phyloP scores from a whole-genome alignment of 2,888 invertebrate species.

The Drosophila anomalata region DNA sequence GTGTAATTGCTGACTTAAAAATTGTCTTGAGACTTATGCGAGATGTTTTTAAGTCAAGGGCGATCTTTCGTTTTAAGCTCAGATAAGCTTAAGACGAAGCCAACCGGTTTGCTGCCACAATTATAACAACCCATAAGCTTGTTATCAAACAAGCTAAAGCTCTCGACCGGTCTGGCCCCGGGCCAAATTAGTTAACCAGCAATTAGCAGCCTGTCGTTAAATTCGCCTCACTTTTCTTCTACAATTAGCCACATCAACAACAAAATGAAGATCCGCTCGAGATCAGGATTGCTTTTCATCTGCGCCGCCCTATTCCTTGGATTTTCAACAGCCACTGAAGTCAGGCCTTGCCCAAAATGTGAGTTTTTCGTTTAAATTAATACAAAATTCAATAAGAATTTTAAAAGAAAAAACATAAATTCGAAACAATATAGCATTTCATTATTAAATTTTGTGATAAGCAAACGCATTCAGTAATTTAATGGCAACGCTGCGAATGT shows the following conservation, averaged over 20 bases:
- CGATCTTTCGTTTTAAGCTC: slow-evolving; percentile 54
- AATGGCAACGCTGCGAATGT: background rate
- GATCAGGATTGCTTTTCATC: slow-evolving; percentile 51
- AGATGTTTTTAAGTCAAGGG: slow-evolving; percentile 62
- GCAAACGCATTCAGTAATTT: no score
- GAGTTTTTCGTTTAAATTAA: slow-evolving; percentile 36
- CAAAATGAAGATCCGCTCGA: slow-evolving; percentile 55
- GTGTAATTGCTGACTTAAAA: slow-evolving; percentile 9
- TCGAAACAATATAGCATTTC: no score
- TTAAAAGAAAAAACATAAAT: no score
- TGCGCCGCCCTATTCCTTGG: slow-evolving; percentile 46
- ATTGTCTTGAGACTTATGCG: slow-evolving; percentile 17
- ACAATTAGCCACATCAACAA: slow-evolving; percentile 25
- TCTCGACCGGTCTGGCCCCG: slow-evolving; percentile 17
- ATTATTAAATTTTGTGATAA: no score
- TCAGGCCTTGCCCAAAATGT: slow-evolving; percentile 77
- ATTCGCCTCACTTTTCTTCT: slow-evolving; percentile 23
- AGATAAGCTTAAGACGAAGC: slow-evolving; percentile 29
- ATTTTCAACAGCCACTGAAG: slow-evolving; percentile 63
- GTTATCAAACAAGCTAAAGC: slow-evolving; percentile 39
- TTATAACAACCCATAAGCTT: slow-evolving; percentile 8
- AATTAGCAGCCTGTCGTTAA: slow-evolving; percentile 52
- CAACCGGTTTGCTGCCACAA: slow-evolving; percentile 59
- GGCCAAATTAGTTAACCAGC: slow-evolving; percentile 45
- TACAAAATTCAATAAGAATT: background rate